Percentiles rank a stretch among this genome's conserved stretches.
These are phyloP conservation scores for Miniopterus natalensis DNA, from an alignment of 2,113 vertebrate genomes.

Conservation along the genomic window DNA sequence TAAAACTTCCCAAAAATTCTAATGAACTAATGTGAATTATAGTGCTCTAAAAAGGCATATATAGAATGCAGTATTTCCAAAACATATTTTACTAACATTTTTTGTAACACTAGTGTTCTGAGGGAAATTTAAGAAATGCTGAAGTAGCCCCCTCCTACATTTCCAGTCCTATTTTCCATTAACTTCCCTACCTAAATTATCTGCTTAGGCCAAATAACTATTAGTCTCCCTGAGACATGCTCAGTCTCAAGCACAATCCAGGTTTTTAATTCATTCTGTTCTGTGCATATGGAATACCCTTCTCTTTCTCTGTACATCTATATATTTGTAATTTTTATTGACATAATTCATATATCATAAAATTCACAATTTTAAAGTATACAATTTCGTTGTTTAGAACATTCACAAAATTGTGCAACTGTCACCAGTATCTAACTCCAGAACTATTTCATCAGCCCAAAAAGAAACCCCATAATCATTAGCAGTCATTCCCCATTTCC, in stretches of 20 bases:
- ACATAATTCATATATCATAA: constrained; percentile 31
- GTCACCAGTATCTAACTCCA: constrained; percentile 27
- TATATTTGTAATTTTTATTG: constrained; percentile 8
- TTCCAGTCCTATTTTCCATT: constrained; percentile 17
- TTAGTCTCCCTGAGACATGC: not conserved
- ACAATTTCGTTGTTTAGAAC: not conserved
- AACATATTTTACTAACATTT: constrained; percentile 55
- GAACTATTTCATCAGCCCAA: not conserved
- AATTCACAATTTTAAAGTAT: constrained; percentile 26
- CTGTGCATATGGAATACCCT: not conserved
- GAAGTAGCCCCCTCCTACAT: not conserved
- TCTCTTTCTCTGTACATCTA: not conserved
- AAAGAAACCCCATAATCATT: not conserved
- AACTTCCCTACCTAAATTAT: not conserved
- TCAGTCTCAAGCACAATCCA: not conserved
- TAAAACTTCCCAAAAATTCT: constrained; percentile 51
- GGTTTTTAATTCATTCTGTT: not conserved
- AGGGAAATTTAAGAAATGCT: constrained; percentile 46
- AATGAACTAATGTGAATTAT: constrained; percentile 19
- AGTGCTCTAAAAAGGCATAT: not conserved
- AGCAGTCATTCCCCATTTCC: not conserved
- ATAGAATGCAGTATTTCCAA: constrained; percentile 49
- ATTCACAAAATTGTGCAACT: not conserved
- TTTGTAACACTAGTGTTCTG: constrained; percentile 29
- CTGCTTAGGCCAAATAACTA: not conserved